A percentile compares a stretch with the other conserved stretches of the same genome.
These are phyloP conservation scores for Gyps fulvus DNA, from an alignment of 2,113 vertebrate genomes.

Conservation along the genomic window DNA sequence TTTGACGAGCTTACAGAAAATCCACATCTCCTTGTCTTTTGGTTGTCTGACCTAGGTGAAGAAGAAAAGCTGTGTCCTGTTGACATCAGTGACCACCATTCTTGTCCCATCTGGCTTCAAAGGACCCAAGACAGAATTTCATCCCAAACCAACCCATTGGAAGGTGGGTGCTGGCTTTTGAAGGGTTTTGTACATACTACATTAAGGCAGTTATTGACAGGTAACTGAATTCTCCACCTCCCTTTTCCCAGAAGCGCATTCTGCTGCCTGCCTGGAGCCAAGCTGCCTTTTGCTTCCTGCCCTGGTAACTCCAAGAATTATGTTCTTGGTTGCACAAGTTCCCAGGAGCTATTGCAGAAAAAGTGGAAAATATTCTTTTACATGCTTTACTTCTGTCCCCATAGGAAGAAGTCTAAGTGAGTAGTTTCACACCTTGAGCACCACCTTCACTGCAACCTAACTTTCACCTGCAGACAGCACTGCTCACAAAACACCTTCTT, in stretches of 20 bases:
- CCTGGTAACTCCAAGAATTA: neutral
- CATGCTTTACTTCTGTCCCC: neutral
- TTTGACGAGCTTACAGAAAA: neutral
- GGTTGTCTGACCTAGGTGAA: neutral
- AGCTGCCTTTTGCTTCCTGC: neutral
- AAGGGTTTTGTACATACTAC: neutral
- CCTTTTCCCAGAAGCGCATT: rapidly evolving
- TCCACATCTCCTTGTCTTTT: neutral
- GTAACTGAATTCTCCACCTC: neutral
- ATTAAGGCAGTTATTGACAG: neutral
- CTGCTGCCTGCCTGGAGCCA: neutral
- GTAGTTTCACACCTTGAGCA: neutral
- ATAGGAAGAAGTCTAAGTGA: neutral
- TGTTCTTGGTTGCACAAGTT: neutral
- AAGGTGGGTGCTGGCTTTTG: neutral
- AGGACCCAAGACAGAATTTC: neutral
- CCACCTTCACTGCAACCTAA: neutral
- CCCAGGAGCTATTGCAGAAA: neutral
- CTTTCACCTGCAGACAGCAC: neutral
- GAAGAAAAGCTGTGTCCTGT: neutral
- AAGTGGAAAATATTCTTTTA: neutral
- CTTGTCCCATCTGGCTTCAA: neutral
- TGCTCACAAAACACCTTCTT: neutral
- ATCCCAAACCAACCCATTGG: neutral
- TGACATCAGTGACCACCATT: neutral